Evolutionary conservation across 2,797 vertebrate genomes (phyloP), one percentile per base, ranked within the genome.

Genomic region (Gymnothorax reevesii): DNA sequence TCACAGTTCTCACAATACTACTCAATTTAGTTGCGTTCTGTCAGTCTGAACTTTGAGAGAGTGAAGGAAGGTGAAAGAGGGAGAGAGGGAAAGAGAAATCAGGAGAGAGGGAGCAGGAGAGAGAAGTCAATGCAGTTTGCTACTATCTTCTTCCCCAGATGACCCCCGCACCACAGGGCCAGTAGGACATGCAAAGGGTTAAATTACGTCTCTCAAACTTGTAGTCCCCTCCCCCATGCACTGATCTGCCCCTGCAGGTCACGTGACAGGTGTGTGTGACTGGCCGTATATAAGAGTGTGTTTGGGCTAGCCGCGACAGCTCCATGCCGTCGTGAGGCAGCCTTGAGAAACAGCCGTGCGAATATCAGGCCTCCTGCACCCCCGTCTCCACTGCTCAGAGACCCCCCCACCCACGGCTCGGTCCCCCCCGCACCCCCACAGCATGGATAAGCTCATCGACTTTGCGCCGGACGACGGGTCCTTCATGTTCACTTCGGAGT

Each of bases 401-500:
- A 33, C 10, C 9, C 25, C 71, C 71, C 66, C 66, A 7, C 15
- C 4, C 27, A 33, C 22, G 4, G 17, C 13, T 5, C 62, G 1
- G 15, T 17, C 15, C 9, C 60, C 15, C 60, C 15, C 60, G 20
- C 33, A 4, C 71, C 15, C 71, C 6, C 71, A 15, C 27, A 27
- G 1, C 71, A 75, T 75, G 71, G 71, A 75, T 1, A 27, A 15
- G 71, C 71, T 75, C 1, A 42, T 75, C 33, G 71, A 75, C 12
- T 42, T 15, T 3, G 25, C 27, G 27, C 71, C 71, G 6, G 71
- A 75, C 12, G 71, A 75, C 27, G 71, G 71, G 3, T 42, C 71
- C 12, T 75, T 75, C 71, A 75, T 75, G 71, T 75, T 75, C 33
- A 75, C 71, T 33, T 75, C 71, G 3, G 71, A 75, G 12, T 75